phyloP scores from a whole-genome alignment of 2,888 invertebrate genomes.

The Himalopsyche kuldschensis region DNA sequence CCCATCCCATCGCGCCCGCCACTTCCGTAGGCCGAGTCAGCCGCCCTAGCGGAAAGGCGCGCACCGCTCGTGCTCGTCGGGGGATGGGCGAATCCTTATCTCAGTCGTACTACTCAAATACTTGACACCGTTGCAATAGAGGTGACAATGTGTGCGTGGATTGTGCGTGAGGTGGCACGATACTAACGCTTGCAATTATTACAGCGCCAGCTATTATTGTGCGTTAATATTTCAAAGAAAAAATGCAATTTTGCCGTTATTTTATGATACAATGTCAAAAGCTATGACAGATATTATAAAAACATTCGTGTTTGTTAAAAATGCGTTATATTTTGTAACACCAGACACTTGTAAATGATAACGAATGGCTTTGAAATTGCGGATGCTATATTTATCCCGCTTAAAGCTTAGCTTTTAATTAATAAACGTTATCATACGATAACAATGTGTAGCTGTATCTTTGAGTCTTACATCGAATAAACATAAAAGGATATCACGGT shows the following conservation, averaged over 20 bases:
- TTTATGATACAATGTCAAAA: no score
- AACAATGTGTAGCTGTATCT: no score
- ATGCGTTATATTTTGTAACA: no score
- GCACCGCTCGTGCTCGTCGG: not conserved
- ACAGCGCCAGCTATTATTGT: not conserved
- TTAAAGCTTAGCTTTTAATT: no score
- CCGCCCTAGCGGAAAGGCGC: not conserved
- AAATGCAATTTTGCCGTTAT: not conserved
- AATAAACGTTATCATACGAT: no score
- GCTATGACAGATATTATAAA: no score
- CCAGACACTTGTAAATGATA: no score
- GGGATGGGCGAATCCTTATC: conserved; percentile 27
- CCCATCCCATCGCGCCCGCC: not conserved
- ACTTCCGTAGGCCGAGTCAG: not conserved
- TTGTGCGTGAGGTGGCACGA: conserved; percentile 21
- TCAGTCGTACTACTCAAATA: conserved; percentile 36
- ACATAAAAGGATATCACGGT: no score
- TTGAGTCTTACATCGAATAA: no score
- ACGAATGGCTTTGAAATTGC: no score
- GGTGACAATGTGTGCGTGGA: conserved; percentile 22
- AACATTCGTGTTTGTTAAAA: no score
- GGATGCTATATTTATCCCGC: no score
- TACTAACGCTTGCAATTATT: not conserved
- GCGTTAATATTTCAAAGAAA: not conserved
- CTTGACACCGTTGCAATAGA: conserved; percentile 34